Base-by-base conservation (phyloP, 35 echinoderm and acorn worm genomes). In the Holothuria glaberrima region DNA sequence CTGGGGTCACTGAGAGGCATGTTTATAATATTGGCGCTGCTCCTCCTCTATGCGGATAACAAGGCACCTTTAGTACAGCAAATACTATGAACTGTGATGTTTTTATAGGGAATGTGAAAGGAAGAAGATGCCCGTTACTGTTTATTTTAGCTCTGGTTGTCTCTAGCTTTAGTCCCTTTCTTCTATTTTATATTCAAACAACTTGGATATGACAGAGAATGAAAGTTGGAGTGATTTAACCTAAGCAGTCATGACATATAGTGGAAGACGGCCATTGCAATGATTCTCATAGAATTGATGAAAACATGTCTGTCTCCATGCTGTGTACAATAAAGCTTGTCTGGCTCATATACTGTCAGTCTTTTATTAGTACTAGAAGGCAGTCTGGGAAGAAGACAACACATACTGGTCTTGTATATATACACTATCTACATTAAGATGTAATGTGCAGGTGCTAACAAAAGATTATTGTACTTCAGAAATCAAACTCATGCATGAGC, bases 161-260 rank as follows among this genome's bases (percentile, higher is more conserved):
- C 71, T 35, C 31, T 74, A 17, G 17, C 24, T 75, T 41, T 48
- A 12, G 13, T 38, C 33, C 21, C 13, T 34, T 41, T 75, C 44
- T 75, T 36, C 31, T 75, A 45, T 75, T 38, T 78, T 28, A 26
- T 12, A 73, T 33, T 38, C 22, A 38, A 31, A 73, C 30, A 35
- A 73, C 38, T 73, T 18, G 19, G 21, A 29, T 54, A 54, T 48
- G 21, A 78, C 44, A 30, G 9, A 78, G 20, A 77, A 41, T 21
- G 25, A 78, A 48, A 78, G 74, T 27, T 4, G n/a, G 41, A 24
- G 74, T 78, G 74, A 78, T 78, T 78, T 78, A 78, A 24, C n/a
- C 74, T 74, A 74, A 74, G 74, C 44, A 78, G 74, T 78, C 74
- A 78, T 78, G 74, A 48, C 74, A 78, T 48, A 38, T 54, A 54